Conservation (phyloP, 2,888 invertebrate species). For the Hymenopus coronatus region DNA sequence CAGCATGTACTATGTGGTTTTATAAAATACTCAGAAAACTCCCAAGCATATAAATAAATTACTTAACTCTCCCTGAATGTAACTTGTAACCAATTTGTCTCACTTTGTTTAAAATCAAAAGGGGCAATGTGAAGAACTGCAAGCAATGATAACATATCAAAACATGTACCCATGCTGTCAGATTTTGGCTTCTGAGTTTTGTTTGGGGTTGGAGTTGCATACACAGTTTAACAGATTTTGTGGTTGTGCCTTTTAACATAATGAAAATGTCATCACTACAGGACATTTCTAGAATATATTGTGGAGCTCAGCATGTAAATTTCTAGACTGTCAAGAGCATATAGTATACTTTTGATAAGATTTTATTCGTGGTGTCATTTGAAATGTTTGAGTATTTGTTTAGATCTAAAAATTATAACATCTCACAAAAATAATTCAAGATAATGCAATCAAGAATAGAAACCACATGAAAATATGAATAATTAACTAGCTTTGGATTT, state of each 20-base stretch:
- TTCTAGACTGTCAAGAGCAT: background rate
- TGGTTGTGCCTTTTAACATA: conserved; percentile 1
- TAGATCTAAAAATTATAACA: background rate
- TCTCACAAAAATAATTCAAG: background rate
- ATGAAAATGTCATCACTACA: background rate
- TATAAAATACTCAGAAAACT: background rate
- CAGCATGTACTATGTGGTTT: background rate
- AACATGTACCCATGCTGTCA: background rate
- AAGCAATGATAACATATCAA: background rate
- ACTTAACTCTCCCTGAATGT: background rate
- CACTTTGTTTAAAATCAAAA: background rate
- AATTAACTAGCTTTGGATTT: background rate
- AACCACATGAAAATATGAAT: background rate
- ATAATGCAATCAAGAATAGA: background rate
- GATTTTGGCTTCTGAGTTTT: background rate
- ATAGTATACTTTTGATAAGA: background rate
- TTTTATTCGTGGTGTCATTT: background rate
- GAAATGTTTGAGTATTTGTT: background rate
- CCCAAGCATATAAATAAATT: background rate
- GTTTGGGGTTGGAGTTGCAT: background rate
- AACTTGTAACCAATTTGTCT: background rate
- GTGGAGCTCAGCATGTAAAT: background rate
- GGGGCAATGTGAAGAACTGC: background rate
- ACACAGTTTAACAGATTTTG: background rate
- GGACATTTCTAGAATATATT: background rate